phyloP scores from a whole-genome alignment of 2,797 vertebrate genomes.

The Rhinichthys osculus region DNA sequence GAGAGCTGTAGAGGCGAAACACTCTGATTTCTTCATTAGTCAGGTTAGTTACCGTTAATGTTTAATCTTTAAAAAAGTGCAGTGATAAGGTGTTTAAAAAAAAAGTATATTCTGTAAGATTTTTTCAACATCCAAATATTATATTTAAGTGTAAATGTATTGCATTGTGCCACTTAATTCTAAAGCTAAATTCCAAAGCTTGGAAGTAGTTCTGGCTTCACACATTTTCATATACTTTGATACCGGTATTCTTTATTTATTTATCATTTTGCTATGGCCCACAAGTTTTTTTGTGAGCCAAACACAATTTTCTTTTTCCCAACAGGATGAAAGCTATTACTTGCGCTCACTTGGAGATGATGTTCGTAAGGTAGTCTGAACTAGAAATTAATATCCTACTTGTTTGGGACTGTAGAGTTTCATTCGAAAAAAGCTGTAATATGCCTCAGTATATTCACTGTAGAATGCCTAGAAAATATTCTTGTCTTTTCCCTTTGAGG shows the following conservation, averaged over 20 bases:
- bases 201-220: not conserved
- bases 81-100: not conserved
- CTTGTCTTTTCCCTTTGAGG: conserved; percentile 73
- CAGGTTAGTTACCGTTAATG: conserved; percentile 78
- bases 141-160: not conserved
- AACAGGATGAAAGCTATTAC: conserved; percentile 94
- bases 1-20: conserved; percentile 87
- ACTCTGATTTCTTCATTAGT: conserved; percentile 88
- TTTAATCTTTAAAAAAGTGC: not conserved
- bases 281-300: not conserved
- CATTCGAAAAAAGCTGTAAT: not conserved
- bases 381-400: not conserved
- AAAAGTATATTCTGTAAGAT: not conserved
- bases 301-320: not conserved
- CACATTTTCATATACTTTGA: not conserved
- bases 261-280: not conserved
- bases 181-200: not conserved
- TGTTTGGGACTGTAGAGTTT: not conserved
- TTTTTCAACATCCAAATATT: not conserved
- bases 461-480: not conserved
- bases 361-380: conserved; percentile 84
- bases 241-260: not conserved
- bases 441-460: not conserved
- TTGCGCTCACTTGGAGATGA: conserved; percentile 93
- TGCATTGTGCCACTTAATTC: not conserved